Base-by-base conservation (phyloP, 2,888 invertebrate species). In the Neocrepidodera transversa region DNA sequence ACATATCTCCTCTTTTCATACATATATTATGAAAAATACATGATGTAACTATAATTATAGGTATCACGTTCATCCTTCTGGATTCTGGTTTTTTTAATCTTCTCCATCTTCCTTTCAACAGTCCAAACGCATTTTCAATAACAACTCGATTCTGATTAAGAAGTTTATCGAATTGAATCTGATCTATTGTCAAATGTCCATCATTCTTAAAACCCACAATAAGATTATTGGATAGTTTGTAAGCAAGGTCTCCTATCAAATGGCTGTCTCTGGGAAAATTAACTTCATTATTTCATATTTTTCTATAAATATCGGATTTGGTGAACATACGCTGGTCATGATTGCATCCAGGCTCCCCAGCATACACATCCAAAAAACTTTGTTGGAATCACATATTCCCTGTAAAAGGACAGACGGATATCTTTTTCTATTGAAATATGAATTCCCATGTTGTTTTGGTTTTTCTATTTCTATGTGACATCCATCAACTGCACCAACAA, bases 71-170 rank as follows among this genome's bases (percentile, higher is more conserved):
- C 14, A 62, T 18, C 42, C 62, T 47, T 42, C 40, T 23, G 17
- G 62, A 65, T 23, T 58, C 62, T 43, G 55, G 47, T 53, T 47
- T n/a, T n/a, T n/a, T n/a, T 20, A 60, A 36, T 42, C 64, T 42
- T 54, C 68, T 30, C 53, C 66, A 66, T 49, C 61, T 53, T 16
- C 62, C 61, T 57, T 68, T 68, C 30, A 68, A 50, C 14, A 62
- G 40, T 10, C 64, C 65, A 57, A 68, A 66, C 7, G 63, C 38
- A 60, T 67, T 55, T 56, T 68, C 68, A 10, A 67, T 58, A 20
- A 50, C 28, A 30, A 63, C 58, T 56, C 64, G 47, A 8, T 54
- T 35, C n/a, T 62, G 45, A 5, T 56, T 65, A 38, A 60, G 63
- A 48, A 42, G 49, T 36, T 54, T 56, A 52, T 68, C 68, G 58